Percentiles rank a stretch among this genome's conserved stretches.
Evolutionary conservation across 2,888 invertebrate species (phyloP).

Genomic region (Pachydiplax longipennis): DNA sequence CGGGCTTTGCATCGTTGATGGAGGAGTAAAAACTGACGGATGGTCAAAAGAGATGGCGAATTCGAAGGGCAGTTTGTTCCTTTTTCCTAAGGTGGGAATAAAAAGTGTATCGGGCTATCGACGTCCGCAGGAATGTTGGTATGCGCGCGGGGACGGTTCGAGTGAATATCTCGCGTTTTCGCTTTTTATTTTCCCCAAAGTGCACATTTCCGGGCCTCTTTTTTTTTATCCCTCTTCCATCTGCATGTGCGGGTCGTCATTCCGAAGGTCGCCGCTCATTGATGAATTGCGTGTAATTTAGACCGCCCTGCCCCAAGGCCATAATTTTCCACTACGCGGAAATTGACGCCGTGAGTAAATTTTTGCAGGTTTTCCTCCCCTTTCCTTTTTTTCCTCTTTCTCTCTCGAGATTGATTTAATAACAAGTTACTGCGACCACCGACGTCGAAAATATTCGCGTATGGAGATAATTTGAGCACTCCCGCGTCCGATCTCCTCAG

Average conservation of each 20-base stretch:
- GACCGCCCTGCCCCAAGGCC: neutral
- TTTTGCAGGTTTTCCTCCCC: neutral
- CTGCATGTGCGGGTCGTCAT: neutral
- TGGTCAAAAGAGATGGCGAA: neutral
- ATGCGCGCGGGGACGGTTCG: neutral
- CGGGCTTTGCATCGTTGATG: neutral
- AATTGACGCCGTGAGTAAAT: neutral
- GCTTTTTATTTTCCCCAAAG: neutral
- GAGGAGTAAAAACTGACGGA: neutral
- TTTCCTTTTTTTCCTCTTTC: neutral
- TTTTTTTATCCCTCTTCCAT: neutral
- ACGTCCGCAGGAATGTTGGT: neutral
- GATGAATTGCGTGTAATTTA: neutral
- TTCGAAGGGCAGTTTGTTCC: neutral
- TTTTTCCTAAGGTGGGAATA: neutral
- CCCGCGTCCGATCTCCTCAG: too few relatives aligned
- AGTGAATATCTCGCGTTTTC: neutral
- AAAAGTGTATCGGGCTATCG: neutral
- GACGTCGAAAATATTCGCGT: too few relatives aligned
- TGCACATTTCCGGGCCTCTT: neutral
- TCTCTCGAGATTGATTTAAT: neutral
- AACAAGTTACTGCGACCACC: neutral
- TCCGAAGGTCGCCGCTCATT: neutral
- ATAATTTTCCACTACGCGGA: neutral
- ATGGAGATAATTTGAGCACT: too few relatives aligned